Conservation (phyloP, 2,888 invertebrate species). For the Mesoligia furuncula region DNA sequence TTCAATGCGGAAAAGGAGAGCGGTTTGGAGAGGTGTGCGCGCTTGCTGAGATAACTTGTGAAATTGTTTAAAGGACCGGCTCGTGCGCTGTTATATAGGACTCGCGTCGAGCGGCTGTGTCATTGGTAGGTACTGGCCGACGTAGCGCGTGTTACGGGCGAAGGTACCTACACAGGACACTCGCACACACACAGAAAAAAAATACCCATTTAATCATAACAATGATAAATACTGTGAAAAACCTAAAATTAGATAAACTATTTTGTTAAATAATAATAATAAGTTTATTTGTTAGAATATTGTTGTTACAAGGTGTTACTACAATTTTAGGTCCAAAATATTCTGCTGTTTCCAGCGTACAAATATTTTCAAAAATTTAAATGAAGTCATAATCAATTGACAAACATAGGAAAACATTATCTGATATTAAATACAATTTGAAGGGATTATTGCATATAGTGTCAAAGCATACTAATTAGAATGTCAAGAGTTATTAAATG, state of each 20-base stretch:
- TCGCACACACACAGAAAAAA: not conserved
- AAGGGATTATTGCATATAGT: no score
- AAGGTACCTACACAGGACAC: not conserved
- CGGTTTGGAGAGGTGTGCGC: conserved; percentile 26
- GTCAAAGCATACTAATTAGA: no score
- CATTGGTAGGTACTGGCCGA: not conserved
- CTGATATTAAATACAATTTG: no score
- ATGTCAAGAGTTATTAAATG: no score
- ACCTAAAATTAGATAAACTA: not conserved
- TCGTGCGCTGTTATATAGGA: conserved; percentile 36
- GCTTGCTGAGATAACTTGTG: conserved; percentile 31
- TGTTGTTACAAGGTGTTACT: no score
- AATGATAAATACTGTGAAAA: not conserved
- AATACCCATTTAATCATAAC: not conserved
- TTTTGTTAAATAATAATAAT: no score
- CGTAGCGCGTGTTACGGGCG: not conserved
- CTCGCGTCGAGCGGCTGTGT: conserved; percentile 4
- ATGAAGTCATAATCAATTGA: no score
- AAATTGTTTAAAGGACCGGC: conserved; percentile 30
- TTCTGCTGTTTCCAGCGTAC: no score
- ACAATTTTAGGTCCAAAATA: no score
- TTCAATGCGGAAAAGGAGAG: conserved; percentile 43
- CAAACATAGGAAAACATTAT: no score
- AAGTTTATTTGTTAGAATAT: no score
- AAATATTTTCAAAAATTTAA: no score